Percentiles rank a stretch among this genome's conserved stretches.
phyloP scores from a whole-genome alignment of 1,140 invertebrate genomes.

The Holotrichia oblita region DNA sequence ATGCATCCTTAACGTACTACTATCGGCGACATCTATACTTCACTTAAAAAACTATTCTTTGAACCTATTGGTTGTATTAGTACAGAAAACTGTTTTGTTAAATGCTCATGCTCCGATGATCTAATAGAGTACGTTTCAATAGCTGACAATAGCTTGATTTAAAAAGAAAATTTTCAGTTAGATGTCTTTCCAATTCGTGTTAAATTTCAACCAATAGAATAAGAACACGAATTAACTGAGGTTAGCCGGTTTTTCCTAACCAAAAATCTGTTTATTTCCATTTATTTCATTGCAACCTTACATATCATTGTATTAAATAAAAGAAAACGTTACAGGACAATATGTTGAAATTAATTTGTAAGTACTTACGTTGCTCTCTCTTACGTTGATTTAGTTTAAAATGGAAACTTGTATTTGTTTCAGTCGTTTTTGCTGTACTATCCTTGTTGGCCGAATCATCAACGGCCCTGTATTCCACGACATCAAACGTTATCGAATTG shows the following conservation, averaged over 20 bases:
- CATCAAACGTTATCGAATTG: slow-evolving; percentile 89
- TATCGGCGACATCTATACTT: too few species aligned
- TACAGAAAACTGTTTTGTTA: too few species aligned
- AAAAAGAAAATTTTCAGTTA: too few species aligned
- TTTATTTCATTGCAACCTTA: background rate
- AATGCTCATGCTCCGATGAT: too few species aligned
- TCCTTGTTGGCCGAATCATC: background rate
- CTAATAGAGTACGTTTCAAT: too few species aligned
- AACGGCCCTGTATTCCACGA: slow-evolving; percentile 77
- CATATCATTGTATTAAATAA: background rate
- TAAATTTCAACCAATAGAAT: slow-evolving; percentile 1
- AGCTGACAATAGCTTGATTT: too few species aligned
- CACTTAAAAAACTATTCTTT: too few species aligned
- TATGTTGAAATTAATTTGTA: background rate
- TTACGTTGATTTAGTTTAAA: background rate
- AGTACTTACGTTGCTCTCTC: background rate
- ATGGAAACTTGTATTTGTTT: too few species aligned
- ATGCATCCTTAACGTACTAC: too few species aligned
- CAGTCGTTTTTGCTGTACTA: too few species aligned
- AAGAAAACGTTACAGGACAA: background rate
- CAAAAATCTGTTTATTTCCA: slow-evolving; percentile 8
- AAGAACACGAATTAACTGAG: background rate
- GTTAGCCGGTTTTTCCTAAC: background rate
- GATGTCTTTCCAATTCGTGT: too few species aligned
- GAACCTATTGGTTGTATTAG: too few species aligned